These are phyloP conservation scores for Meloe dianella DNA, from an alignment of 2,888 invertebrate genomes.

Conservation along the genomic window DNA sequence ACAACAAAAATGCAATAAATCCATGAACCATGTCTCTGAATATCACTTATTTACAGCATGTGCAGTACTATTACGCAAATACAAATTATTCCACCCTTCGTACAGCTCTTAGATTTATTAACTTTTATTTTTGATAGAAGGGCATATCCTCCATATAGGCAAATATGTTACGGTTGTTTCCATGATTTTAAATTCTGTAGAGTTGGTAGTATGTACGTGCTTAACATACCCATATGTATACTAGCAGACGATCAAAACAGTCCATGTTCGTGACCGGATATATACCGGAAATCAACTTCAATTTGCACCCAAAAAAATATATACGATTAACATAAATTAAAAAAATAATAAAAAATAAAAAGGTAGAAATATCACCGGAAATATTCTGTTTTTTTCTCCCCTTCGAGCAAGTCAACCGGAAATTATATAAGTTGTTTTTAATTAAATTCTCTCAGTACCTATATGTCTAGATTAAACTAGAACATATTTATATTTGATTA, in stretches of 20 bases:
- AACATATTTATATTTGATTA: not conserved
- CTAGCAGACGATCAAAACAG: conserved; percentile 15
- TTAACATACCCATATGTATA: not conserved
- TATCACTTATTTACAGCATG: too few species aligned
- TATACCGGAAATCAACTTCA: conserved; percentile 35
- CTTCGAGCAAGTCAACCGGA: not conserved
- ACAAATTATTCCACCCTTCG: too few species aligned
- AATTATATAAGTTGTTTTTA: not conserved
- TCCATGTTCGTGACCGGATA: conserved; percentile 39
- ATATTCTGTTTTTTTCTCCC: not conserved
- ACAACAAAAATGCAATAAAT: not conserved
- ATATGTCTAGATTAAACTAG: not conserved
- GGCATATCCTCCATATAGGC: not conserved
- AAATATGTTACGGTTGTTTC: not conserved
- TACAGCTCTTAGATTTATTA: not conserved
- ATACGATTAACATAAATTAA: not conserved
- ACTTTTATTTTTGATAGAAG: not conserved
- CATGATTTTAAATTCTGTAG: not conserved
- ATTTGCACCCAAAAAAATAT: conserved; percentile 17
- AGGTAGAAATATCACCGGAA: not conserved
- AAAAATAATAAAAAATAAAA: not conserved
- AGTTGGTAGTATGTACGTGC: not conserved
- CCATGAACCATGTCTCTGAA: too few species aligned
- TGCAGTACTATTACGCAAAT: too few species aligned
- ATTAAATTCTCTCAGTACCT: not conserved